These are phyloP conservation scores for Vimba vimba DNA, from an alignment of 2,113 vertebrate species.

Conservation along the genomic window DNA sequence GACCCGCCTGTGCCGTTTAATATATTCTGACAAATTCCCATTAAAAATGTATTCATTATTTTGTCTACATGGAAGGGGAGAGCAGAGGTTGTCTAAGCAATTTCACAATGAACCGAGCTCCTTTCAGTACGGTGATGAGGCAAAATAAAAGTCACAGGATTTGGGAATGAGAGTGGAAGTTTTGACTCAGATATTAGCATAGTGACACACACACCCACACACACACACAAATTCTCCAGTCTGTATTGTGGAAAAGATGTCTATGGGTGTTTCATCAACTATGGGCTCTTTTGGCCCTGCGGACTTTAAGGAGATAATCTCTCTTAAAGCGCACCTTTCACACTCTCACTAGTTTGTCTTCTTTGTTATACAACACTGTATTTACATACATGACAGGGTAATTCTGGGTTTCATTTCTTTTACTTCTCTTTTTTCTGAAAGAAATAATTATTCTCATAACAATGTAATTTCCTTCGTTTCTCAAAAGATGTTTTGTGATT, in stretches of 20 bases:
- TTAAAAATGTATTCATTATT: constrained; percentile 61
- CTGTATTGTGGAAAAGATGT: background rate
- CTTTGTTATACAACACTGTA: background rate
- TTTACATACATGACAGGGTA: constrained; percentile 10
- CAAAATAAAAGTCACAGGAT: constrained; percentile 50
- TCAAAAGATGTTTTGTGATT: background rate
- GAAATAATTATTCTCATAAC: background rate
- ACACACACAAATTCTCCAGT: background rate
- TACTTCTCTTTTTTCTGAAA: constrained; percentile 30
- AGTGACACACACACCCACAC: background rate
- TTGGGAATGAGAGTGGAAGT: constrained; percentile 42
- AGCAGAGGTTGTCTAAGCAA: constrained; percentile 55
- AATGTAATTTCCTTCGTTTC: background rate
- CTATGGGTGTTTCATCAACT: background rate
- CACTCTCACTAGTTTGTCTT: background rate
- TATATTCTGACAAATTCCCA: constrained; percentile 81
- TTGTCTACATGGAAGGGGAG: constrained; percentile 53
- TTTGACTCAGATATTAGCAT: background rate
- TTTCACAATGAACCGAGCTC: constrained; percentile 54
- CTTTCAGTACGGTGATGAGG: constrained; percentile 54
- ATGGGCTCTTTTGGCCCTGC: background rate
- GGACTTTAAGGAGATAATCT: background rate
- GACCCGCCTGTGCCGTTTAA: constrained; percentile 86
- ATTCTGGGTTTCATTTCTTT: constrained; percentile 3
- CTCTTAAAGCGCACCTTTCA: background rate